Evolutionary conservation across 2,797 vertebrate species (phyloP), one percentile per base, ranked within the genome.

Genomic region (Caiman crocodilus): DNA sequence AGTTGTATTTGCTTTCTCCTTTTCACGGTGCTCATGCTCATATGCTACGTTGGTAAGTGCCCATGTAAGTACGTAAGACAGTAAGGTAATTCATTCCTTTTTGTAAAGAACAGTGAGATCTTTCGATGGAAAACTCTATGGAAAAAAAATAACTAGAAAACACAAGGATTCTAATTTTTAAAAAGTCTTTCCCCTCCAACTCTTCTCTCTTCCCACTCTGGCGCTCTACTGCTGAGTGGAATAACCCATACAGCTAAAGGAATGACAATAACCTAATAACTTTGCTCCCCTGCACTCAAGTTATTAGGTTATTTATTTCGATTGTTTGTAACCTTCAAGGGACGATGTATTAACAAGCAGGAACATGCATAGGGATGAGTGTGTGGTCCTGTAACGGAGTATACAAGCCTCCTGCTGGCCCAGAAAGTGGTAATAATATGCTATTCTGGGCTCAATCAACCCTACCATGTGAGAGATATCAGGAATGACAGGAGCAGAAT

Each of bases 1-100:
- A 79, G 63, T 60, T 89, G 15, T 79, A 30, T 56, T 78, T 57
- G 4, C 87, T 84, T 75, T 14, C 56, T 74, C 30, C 28, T 92
- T 94, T 87, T 61, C 87, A 73, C 77, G 11, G 30, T 95, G 87
- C 63, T 78, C 64, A 80, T 16, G 87, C 63, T 78, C 64, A 80
- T 16, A 50, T 57, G 76, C 85, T n/a, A 76, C 13, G 1, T 4
- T 20, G 50, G 14, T 28, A 78, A 91, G 32, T 21, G 26, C 11
- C 42, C 23, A 56, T 1, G 0, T 61, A 76, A 64, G 64, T 73
- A 11, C 42, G 15, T 64, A 91, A 91, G 60, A 93, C 57, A 87
- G 7, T 84, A 0, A 0, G 71, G 32, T 10, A 87, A 60, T 89
- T 90, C 13, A 89, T 84, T 86, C 81, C 32, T 42, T 25, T 42